These are phyloP conservation scores for Synanthedon tipuliformis DNA, from an alignment of 2,888 invertebrate genomes.

Conservation along the genomic window DNA sequence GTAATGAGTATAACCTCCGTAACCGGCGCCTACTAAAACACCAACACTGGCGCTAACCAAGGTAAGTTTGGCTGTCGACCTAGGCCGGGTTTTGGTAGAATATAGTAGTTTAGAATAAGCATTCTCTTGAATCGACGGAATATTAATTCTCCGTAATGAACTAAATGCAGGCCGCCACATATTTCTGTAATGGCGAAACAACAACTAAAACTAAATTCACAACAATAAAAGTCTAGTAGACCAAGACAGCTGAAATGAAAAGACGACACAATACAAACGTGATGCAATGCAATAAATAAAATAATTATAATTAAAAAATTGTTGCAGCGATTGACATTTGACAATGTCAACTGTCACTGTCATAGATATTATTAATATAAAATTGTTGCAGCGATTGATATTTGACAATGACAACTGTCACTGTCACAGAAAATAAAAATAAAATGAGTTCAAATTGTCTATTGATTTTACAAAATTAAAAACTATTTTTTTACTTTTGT, in stretches of 20 bases:
- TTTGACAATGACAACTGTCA: no score
- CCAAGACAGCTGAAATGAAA: not conserved
- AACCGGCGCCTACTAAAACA: constrained; percentile 65
- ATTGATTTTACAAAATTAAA: no score
- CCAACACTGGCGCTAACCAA: constrained; percentile 72
- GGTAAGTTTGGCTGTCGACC: constrained; percentile 60
- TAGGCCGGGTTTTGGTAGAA: constrained; percentile 37
- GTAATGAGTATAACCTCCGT: constrained; percentile 64
- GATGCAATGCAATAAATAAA: no score
- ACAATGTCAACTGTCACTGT: no score
- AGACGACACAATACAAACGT: not conserved
- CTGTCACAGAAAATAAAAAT: no score
- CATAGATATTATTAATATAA: no score
- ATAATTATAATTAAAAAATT: no score
- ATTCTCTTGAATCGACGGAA: constrained; percentile 41
- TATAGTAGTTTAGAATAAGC: constrained; percentile 22
- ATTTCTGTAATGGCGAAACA: constrained; percentile 8
- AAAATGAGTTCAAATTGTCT: no score
- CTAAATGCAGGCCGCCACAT: constrained; percentile 56
- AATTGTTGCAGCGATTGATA: no score
- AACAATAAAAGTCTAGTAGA: not conserved
- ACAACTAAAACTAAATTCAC: not conserved
- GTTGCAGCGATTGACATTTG: no score
- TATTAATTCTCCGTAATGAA: constrained; percentile 36
- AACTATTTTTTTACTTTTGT: no score